Base-by-base conservation (phyloP, 1,140 invertebrate species). In the Drosophila tani region DNA sequence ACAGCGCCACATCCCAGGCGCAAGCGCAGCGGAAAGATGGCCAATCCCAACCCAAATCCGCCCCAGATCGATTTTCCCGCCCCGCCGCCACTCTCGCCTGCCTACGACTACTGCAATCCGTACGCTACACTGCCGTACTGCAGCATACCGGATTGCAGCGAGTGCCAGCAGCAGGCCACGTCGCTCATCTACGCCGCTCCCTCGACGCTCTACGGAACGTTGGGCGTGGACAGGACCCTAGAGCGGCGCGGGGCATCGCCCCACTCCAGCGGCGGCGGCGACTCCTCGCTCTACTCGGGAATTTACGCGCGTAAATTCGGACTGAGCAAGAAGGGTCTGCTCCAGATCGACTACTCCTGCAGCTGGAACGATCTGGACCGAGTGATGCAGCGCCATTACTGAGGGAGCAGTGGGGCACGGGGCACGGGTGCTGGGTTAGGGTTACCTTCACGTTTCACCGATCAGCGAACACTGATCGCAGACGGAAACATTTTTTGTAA, bases 281-380 rank as follows among this genome's bases (percentile, higher is more conserved):
- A 82, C 51, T 92, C 91, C 5, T 92, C 91, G 74, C 82, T 92
- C 84, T 91, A 87, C 60, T 78, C 84, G 55, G 91, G 90, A 88
- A 91, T 91, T 82, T 92, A 92, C 65, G 75, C 79, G 1, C 79
- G 87, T 88, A 92, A 94, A 91, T 94, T 95, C 76, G 94, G 94
- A 43, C 84, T 95, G 69, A 95, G 94, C 80, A 95, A 94, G 46
- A 95, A 95, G 77, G 95, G 95, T 45, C 94, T 96, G 77, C 91
- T 96, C 12, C 95, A 95, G 90, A 96, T 96, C 49, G 95, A 96
- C 82, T 96, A 96, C 80, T 95, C 95, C 6, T 94, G 93, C 80
- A 96, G 95, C 82, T 96, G 95, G 95, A 95, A 94, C 71, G 94
- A 94, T 40, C 81, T 95, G 59, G 94, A 95, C 80, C 93, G 94